A percentile compares a stretch with the other conserved stretches of the same genome.
These are phyloP conservation scores for Anoura caudifer DNA, from an alignment of 2,113 vertebrate species.

Conservation along the genomic window DNA sequence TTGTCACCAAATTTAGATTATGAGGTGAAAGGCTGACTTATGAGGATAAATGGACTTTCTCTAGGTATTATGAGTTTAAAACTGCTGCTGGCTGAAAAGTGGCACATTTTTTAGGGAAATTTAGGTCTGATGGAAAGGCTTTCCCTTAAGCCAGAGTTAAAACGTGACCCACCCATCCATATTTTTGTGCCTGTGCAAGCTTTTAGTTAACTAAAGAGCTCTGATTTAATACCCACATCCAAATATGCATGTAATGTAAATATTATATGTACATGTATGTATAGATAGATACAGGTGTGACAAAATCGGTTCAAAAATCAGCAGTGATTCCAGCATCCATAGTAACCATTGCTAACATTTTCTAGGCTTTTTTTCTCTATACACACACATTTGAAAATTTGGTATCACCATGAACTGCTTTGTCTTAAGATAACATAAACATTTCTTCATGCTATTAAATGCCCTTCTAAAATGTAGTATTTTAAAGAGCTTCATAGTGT, in stretches of 20 bases:
- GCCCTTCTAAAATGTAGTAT: neutral
- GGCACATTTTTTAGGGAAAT: neutral
- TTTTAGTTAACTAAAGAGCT: neutral
- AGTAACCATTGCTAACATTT: neutral
- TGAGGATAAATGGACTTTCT: neutral
- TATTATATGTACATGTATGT: neutral
- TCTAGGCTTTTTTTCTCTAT: neutral
- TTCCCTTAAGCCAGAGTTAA: neutral
- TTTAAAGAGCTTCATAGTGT: neutral
- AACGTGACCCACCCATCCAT: neutral
- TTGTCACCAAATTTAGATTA: slow-evolving; percentile 28
- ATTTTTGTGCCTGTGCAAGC: neutral
- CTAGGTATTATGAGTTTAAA: neutral
- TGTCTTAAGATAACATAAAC: neutral
- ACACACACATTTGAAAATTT: neutral
- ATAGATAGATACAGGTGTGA: neutral
- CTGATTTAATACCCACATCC: neutral
- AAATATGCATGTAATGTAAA: neutral
- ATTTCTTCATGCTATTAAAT: neutral
- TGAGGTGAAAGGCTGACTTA: slow-evolving; percentile 11
- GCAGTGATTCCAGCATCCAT: neutral
- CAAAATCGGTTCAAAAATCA: neutral
- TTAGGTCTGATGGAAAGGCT: neutral
- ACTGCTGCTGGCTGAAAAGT: neutral
- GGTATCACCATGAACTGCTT: neutral